Evolutionary conservation across 2,888 invertebrate genomes (phyloP), one percentile per base, ranked within the genome.

Genomic region (Papilio gigon): DNA sequence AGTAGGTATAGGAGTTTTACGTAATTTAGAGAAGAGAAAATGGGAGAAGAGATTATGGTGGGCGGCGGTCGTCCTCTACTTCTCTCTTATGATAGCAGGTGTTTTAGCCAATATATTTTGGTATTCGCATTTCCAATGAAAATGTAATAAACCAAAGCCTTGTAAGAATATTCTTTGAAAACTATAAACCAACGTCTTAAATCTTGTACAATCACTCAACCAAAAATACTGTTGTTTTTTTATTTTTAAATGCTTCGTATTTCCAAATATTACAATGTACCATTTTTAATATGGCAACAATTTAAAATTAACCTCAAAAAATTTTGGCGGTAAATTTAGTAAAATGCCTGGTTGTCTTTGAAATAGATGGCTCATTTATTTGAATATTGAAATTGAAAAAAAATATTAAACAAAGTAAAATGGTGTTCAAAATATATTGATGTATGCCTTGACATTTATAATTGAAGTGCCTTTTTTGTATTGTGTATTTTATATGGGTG

Each of bases 1-100:
- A 20, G 95, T 97, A 40, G 97, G 97, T 20, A 95, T 97, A 71
- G 96, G 97, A 11, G 94, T 97, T 0, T 91, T 98, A n/a, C 93
- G 97, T 25, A 98, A 98, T 87, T 90, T 98, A 8, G 95, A 95
- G 81, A 95, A 95, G 72, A 93, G 94, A 64, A 94, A 94, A 68
- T 97, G 97, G 96, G 97, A 97, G 87, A 95, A 94, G 73, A 93
- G 94, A 0, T 81, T 97, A 0, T 97, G 97, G 95, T 97, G 97
- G 96, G 93, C 95, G 74, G 95, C 96, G 22, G 93, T 98, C 12
- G 88, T 95, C 0, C 80, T 95, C 0, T 97, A 95, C 79, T 90
- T 94, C 68, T 86, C 93, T 0, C 92, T 97, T 0, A 96, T 97
- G 95, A 84, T 94, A 14, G 94, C 93, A 5, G 96, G 95, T 0